phyloP scores from a whole-genome alignment of 1,140 invertebrate genomes.

The Doryteuthis pealeii region DNA sequence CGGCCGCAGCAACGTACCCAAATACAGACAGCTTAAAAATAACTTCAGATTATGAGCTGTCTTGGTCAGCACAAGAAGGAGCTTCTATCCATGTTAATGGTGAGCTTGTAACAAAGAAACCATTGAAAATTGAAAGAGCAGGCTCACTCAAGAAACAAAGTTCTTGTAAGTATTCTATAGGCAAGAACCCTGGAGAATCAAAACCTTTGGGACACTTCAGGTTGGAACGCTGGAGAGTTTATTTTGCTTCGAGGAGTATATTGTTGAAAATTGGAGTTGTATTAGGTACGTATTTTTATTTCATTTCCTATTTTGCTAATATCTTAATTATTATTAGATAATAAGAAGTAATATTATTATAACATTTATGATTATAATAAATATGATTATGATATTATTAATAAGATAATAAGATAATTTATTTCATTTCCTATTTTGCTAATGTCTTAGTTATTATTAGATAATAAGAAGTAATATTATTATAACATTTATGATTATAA shows the following conservation, averaged over 20 bases:
- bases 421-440: too few relatives aligned
- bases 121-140: background rate
- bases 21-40: constrained; percentile 21
- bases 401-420: too few relatives aligned
- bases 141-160: background rate
- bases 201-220: background rate
- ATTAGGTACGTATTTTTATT: background rate
- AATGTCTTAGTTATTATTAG: too few relatives aligned
- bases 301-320: too few relatives aligned
- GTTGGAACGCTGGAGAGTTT: constrained; percentile 17
- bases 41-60: constrained; percentile 27
- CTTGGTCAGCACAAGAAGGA: constrained; percentile 37
- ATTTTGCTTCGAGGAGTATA: background rate
- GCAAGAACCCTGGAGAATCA: background rate
- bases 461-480: too few relatives aligned
- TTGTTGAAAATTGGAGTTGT: background rate
- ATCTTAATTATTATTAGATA: too few relatives aligned
- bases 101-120: background rate
- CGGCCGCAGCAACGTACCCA: constrained; percentile 28
- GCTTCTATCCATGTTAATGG: constrained; percentile 33
- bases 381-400: too few relatives aligned
- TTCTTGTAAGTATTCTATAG: constrained; percentile 23
- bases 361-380: too few relatives aligned
- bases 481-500: too few relatives aligned
- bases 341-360: too few relatives aligned